A percentile compares a stretch with the other conserved stretches of the same genome.
These are phyloP conservation scores for Notothenia coriiceps DNA, from an alignment of 2,113 vertebrate species.

Conservation along the genomic window DNA sequence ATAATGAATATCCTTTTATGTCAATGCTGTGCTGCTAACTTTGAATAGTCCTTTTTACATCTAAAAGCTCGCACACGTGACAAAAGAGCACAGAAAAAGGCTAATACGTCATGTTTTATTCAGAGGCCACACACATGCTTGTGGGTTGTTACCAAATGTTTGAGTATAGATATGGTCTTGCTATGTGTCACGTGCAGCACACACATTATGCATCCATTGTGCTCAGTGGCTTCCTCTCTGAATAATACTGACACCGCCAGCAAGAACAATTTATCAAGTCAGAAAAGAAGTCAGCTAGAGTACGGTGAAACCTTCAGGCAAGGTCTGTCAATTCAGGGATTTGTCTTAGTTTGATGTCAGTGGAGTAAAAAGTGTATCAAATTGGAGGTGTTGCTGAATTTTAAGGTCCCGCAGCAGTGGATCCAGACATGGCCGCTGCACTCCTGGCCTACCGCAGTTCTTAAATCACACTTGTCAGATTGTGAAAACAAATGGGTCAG, in stretches of 20 bases:
- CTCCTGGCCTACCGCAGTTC: constrained; percentile 55
- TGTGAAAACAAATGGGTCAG: constrained; percentile 67
- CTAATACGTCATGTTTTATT: constrained; percentile 44
- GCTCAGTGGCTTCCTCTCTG: constrained; percentile 54
- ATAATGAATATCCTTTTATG: constrained; percentile 24
- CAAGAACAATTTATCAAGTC: constrained; percentile 61
- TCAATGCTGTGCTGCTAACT: background rate
- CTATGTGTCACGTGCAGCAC: constrained; percentile 49
- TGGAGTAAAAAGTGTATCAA: constrained; percentile 36
- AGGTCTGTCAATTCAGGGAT: constrained; percentile 67
- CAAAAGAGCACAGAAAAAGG: background rate
- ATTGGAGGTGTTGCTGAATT: constrained; percentile 47
- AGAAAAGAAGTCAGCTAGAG: constrained; percentile 49
- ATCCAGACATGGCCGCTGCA: constrained; percentile 43
- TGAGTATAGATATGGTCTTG: constrained; percentile 37
- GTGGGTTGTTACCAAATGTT: constrained; percentile 48
- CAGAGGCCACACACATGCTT: constrained; percentile 8
- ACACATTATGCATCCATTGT: constrained; percentile 68
- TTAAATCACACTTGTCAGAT: constrained; percentile 74
- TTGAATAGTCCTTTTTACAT: constrained; percentile 3
- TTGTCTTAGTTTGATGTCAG: constrained; percentile 65
- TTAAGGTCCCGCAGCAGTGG: constrained; percentile 45
- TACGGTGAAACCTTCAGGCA: constrained; percentile 49
- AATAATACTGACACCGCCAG: constrained; percentile 63
- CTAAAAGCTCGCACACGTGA: background rate